Evolutionary conservation across 2,113 vertebrate genomes (phyloP).

Genomic region (Cricetomys ansorgei): DNA sequence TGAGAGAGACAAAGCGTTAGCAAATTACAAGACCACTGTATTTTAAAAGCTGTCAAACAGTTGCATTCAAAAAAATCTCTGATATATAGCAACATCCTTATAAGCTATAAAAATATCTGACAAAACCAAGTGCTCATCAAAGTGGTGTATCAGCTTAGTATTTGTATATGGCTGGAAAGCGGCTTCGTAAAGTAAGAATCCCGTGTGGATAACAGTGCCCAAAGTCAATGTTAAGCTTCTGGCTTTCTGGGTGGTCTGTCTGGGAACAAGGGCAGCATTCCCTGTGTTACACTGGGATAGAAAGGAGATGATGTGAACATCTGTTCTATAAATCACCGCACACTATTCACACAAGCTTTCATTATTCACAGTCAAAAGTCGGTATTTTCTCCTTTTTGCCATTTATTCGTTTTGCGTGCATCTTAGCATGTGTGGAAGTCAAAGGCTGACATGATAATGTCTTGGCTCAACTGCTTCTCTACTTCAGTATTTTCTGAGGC

Average conservation of each 20-base stretch:
- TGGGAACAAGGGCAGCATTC: background rate
- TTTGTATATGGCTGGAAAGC: conserved; percentile 43
- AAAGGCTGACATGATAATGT: background rate
- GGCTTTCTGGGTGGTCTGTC: background rate
- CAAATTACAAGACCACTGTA: conserved; percentile 41
- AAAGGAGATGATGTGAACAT: background rate
- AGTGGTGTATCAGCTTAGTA: conserved; percentile 5
- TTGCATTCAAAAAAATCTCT: conserved; percentile 44
- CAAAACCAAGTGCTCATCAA: conserved; percentile 62
- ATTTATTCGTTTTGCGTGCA: background rate
- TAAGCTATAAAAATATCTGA: conserved; percentile 53
- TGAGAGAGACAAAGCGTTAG: conserved; percentile 63
- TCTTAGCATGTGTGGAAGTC: background rate
- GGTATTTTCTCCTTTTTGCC: background rate
- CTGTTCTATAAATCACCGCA: background rate
- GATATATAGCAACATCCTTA: conserved; percentile 51
- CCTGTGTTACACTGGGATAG: background rate
- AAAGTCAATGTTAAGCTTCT: background rate
- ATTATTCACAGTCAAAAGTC: background rate
- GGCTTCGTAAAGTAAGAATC: conserved; percentile 29
- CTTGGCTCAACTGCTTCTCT: background rate
- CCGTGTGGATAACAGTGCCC: background rate
- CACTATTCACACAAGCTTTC: too few relatives aligned
- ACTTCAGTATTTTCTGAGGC: background rate
- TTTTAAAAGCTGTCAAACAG: conserved; percentile 47